phyloP scores from a whole-genome alignment of 2,113 vertebrate genomes.

The Peromyscus leucopus region DNA sequence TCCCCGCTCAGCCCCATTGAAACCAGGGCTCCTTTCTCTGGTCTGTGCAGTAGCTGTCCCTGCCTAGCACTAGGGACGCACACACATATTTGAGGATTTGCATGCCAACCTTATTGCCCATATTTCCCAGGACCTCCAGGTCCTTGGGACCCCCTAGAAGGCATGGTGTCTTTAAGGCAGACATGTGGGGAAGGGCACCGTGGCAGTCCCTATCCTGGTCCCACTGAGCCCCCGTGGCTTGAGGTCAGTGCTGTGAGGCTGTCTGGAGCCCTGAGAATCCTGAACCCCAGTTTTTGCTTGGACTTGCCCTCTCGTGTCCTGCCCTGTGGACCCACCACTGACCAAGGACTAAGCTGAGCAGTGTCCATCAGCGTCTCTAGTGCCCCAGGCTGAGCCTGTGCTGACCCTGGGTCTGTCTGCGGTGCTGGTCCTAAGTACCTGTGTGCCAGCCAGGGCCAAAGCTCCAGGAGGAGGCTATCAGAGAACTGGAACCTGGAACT shows the following conservation, averaged over 20 bases:
- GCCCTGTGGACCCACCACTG: not conserved
- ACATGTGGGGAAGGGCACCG: rapidly evolving
- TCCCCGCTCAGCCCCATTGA: rapidly evolving
- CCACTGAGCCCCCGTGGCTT: rapidly evolving
- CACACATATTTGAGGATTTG: not conserved
- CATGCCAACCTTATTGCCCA: not conserved
- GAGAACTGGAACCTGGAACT: not conserved
- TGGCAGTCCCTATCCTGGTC: too few species aligned
- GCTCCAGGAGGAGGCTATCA: not conserved
- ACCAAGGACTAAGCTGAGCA: not conserved
- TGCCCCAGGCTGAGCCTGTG: rapidly evolving
- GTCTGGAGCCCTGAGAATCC: rapidly evolving
- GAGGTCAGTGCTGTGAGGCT: too few species aligned
- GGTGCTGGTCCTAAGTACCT: too few species aligned
- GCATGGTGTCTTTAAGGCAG: not conserved
- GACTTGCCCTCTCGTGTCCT: not conserved
- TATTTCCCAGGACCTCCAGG: not conserved
- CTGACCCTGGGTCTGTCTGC: not conserved
- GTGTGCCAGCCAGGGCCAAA: not conserved
- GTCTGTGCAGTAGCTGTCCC: not conserved
- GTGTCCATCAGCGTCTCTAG: rapidly evolving
- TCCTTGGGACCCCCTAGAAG: not conserved
- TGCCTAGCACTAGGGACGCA: rapidly evolving
- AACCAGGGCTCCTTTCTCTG: not conserved
- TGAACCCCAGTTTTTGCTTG: not conserved